Evolutionary conservation across 2,113 vertebrate species (phyloP).

Genomic region (Antennarius striatus): DNA sequence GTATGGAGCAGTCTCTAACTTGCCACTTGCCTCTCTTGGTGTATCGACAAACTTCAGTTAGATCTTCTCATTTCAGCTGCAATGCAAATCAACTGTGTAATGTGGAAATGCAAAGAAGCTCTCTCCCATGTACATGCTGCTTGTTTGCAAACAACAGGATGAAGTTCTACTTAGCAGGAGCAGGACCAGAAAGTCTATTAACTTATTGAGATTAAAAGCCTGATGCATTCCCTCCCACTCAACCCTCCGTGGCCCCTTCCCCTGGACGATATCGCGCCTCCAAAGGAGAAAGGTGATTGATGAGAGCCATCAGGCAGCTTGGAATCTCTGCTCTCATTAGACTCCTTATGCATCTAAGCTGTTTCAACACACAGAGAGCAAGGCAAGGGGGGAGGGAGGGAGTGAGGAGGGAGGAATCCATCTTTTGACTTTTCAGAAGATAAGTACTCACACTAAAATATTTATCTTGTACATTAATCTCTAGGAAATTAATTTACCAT

Average conservation of each 20-base stretch:
- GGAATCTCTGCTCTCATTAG: slow-evolving; percentile 81
- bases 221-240: slow-evolving; percentile 64
- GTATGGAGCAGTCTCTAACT: not conserved
- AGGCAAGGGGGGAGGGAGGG: not conserved
- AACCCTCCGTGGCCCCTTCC: slow-evolving; percentile 42
- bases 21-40: slow-evolving; percentile 39
- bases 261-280: slow-evolving; percentile 70
- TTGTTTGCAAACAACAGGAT: slow-evolving; percentile 69
- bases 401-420: slow-evolving; percentile 27
- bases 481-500: slow-evolving; percentile 67
- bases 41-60: slow-evolving; percentile 51
- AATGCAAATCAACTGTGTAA: slow-evolving; percentile 75
- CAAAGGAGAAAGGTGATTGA: slow-evolving; percentile 80
- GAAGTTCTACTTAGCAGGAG: slow-evolving; percentile 63
- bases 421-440: slow-evolving; percentile 60
- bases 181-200: slow-evolving; percentile 76
- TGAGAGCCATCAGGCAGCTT: slow-evolving; percentile 78
- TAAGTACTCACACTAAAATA: slow-evolving; percentile 65
- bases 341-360: slow-evolving; percentile 66
- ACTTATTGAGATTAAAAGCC: slow-evolving; percentile 83
- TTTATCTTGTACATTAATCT: slow-evolving; percentile 70
- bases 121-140: slow-evolving; percentile 49
- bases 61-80: slow-evolving; percentile 54
- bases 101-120: slow-evolving; percentile 67
- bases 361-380: slow-evolving; percentile 47